Base-by-base conservation (phyloP, 2,888 invertebrate species). In the Octonoba sinensis region DNA sequence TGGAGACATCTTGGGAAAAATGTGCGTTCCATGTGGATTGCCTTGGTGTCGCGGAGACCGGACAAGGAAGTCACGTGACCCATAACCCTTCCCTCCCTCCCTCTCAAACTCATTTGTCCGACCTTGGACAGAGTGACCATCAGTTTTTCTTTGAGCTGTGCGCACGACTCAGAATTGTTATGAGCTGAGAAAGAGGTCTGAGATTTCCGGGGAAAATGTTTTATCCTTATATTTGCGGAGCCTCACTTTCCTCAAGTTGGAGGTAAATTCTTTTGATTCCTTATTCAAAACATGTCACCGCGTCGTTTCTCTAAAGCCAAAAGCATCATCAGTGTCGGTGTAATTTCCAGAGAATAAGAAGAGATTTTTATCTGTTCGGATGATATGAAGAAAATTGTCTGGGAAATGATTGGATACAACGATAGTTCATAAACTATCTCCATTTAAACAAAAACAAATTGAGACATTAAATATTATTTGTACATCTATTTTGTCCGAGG, bases 11-110 rank as follows among this genome's bases (percentile, higher is more conserved):
- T 36, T 36, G 36, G n/a, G 11, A 36, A 27, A 36, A 36, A 11
- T 36, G 59, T 59, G 11, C n/a, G 46, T 16, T 62, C 36, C 64
- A 57, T 70, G 60, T 69, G 62, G 76, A 69, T 77, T 77, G 54
- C 76, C 76, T 77, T 77, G 76, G 56, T 64, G 56, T 56, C 54
- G 27, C 24, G 22, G 51, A n/a, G 54, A 75, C 67, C 46, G 76
- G 76, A 77, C 62, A 47, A 70, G 76, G 76, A 77, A 70, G 60
- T 60, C 76, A 77, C 70, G 62, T 77, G 76, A 56, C 56, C 22
- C 8, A 36, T 36, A 36, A 36, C 36, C 36, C 36, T 8, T 36
- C 36, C 36, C 36, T 2, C 36, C 36, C 36, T 27, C 27, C 27
- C 27, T 27, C 27, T 27, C 36, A 36, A 36, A 36, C 36, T 36